A percentile compares a stretch with the other conserved stretches of the same genome.
These are phyloP conservation scores for Oscheius myriophilus DNA, from an alignment of 2,888 invertebrate species.

Conservation along the genomic window DNA sequence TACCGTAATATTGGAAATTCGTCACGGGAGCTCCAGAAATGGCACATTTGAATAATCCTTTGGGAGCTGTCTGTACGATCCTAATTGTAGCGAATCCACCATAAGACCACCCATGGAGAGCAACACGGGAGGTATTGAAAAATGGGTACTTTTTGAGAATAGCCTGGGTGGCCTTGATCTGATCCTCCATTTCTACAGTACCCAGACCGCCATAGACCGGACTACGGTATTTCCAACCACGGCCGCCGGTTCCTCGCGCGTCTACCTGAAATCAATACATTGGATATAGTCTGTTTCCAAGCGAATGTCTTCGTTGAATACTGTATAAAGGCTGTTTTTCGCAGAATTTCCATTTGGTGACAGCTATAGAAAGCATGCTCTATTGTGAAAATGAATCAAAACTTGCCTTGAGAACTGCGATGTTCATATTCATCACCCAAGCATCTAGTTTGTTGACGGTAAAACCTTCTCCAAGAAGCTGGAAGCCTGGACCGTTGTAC, in stretches of 20 bases:
- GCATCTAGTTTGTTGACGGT: conserved; percentile 88
- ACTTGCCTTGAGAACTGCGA: conserved; percentile 71
- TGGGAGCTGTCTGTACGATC: conserved; percentile 41
- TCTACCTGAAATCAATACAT: conserved; percentile 79
- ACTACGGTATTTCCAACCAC: conserved; percentile 77
- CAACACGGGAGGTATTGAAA: conserved; percentile 77
- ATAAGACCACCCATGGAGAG: conserved; percentile 98
- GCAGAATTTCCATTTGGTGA: too few relatives aligned
- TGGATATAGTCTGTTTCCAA: too few relatives aligned
- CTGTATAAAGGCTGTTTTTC: too few relatives aligned
- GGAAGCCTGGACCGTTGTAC: conserved; percentile 92
- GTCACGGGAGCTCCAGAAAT: conserved; percentile 93
- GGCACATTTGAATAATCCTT: conserved; percentile 89
- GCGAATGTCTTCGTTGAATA: too few relatives aligned
- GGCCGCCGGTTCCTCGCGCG: conserved; percentile 86
- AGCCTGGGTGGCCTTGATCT: conserved; percentile 80
- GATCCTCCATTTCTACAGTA: conserved; percentile 91
- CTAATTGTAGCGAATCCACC: conserved; percentile 92
- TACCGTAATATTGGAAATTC: conserved; percentile 94
- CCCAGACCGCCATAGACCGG: conserved; percentile 82
- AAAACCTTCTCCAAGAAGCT: conserved; percentile 89
- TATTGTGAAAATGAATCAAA: conserved; percentile 1
- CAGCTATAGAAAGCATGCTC: too few relatives aligned
- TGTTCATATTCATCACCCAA: conserved; percentile 83
- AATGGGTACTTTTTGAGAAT: conserved; percentile 26